Evolutionary conservation across 2,888 invertebrate genomes (phyloP).

Genomic region (Drosophila sordidula): DNA sequence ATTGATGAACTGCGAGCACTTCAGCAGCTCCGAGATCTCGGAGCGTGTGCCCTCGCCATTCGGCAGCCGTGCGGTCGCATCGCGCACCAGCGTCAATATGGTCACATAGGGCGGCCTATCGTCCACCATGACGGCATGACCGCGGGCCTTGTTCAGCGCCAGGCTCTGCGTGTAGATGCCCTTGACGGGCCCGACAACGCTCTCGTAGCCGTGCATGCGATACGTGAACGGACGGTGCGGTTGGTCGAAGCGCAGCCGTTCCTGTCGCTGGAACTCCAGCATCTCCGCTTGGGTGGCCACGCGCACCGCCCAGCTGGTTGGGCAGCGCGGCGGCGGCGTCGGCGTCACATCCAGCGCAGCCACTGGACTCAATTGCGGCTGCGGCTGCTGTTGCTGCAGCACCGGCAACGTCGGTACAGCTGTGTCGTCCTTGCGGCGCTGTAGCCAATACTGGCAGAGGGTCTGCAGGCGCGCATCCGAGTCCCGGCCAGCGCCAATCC

Average conservation of each 20-base stretch:
- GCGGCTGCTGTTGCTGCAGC: slow-evolving; percentile 11
- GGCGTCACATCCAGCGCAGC: slow-evolving; percentile 77
- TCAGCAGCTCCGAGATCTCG: slow-evolving; percentile 95
- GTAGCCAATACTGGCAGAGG: slow-evolving; percentile 92
- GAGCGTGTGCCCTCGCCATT: slow-evolving; percentile 96
- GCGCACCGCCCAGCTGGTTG: slow-evolving; percentile 93
- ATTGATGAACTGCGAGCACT: slow-evolving; percentile 89
- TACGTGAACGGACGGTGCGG: slow-evolving; percentile 97
- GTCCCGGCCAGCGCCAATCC: slow-evolving; percentile 97
- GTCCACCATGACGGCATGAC: slow-evolving; percentile 92
- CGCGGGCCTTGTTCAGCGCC: slow-evolving; percentile 89
- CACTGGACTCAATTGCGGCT: slow-evolving; percentile 14
- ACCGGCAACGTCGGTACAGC: slow-evolving; percentile 8
- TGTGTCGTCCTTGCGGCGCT: slow-evolving; percentile 85
- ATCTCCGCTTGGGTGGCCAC: slow-evolving; percentile 92
- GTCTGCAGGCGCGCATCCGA: slow-evolving; percentile 91
- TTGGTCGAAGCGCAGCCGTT: slow-evolving; percentile 92
- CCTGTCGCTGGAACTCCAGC: slow-evolving; percentile 91
- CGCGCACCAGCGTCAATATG: slow-evolving; percentile 95
- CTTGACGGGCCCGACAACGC: slow-evolving; percentile 93
- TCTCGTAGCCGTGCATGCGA: slow-evolving; percentile 93
- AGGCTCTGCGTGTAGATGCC: slow-evolving; percentile 90
- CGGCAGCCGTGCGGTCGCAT: slow-evolving; percentile 96
- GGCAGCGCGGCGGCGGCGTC: slow-evolving; percentile 88
- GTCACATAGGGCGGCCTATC: slow-evolving; percentile 96